These are phyloP conservation scores for Caenorhabditis macrosperma DNA, from an alignment of 2,888 invertebrate species.

Conservation along the genomic window DNA sequence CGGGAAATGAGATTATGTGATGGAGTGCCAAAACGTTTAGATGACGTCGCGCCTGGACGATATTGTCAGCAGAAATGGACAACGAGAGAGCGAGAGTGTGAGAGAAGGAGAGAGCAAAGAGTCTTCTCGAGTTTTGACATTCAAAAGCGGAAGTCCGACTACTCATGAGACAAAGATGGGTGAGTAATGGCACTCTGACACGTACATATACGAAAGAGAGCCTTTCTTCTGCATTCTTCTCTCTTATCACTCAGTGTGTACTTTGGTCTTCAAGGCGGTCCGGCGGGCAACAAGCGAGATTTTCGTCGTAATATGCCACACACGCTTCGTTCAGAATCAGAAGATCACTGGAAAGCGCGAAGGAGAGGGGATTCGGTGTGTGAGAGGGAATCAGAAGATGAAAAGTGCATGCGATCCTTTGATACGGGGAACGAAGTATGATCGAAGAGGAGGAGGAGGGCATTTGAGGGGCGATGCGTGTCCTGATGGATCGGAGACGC, in stretches of 20 bases:
- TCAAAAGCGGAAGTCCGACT: too few species aligned
- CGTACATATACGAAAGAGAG: too few species aligned
- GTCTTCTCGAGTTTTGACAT: background rate
- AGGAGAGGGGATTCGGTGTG: background rate
- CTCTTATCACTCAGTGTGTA: background rate
- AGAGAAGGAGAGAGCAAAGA: too few species aligned
- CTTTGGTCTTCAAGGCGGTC: background rate
- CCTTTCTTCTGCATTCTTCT: background rate
- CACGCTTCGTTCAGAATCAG: background rate
- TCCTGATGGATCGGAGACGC: background rate
- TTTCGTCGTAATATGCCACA: background rate
- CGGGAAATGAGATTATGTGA: background rate
- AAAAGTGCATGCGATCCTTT: constrained; percentile 51
- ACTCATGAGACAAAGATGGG: too few species aligned
- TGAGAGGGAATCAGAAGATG: constrained; percentile 21
- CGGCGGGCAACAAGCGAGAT: background rate
- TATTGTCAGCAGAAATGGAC: background rate
- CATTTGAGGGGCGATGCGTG: constrained; percentile 24
- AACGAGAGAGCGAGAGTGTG: background rate
- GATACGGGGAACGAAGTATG: constrained; percentile 53
- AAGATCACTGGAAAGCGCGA: background rate
- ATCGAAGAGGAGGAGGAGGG: constrained; percentile 15
- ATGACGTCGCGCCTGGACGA: background rate
- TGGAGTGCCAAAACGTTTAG: background rate
- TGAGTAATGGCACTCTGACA: too few species aligned